Percentiles rank a stretch among this genome's conserved stretches.
These are phyloP conservation scores for Sarcophaga variegata DNA, from an alignment of 2,888 invertebrate genomes.

Conservation along the genomic window DNA sequence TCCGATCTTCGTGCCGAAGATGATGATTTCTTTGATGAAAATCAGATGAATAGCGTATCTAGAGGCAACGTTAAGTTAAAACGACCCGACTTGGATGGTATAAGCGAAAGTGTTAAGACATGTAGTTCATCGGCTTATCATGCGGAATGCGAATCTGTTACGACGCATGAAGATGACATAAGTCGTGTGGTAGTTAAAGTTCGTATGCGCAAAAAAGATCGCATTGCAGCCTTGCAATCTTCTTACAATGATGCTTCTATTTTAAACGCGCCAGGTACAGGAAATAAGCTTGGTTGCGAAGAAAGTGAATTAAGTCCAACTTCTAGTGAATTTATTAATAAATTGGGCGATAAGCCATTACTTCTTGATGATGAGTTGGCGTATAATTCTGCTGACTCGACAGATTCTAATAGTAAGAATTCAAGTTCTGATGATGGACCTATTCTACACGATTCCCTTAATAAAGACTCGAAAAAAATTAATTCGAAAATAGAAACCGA, in stretches of 20 bases:
- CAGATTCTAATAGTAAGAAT: slow-evolving; percentile 64
- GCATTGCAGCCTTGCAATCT: slow-evolving; percentile 73
- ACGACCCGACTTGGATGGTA: slow-evolving; percentile 83
- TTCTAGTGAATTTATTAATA: slow-evolving; percentile 86
- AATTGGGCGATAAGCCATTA: slow-evolving; percentile 89
- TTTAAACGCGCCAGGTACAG: slow-evolving; percentile 45
- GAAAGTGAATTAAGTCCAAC: slow-evolving; percentile 83
- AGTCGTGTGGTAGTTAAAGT: slow-evolving; percentile 83
- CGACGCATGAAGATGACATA: slow-evolving; percentile 85
- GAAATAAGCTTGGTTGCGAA: slow-evolving; percentile 73
- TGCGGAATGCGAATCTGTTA: slow-evolving; percentile 88
- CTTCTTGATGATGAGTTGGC: slow-evolving; percentile 90
- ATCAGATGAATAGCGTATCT: slow-evolving; percentile 75
- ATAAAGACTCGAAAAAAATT: slow-evolving; percentile 70
- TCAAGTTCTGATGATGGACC: slow-evolving; percentile 64
- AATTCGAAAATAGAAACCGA: slow-evolving; percentile 72
- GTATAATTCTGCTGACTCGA: slow-evolving; percentile 83
- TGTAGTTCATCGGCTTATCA: slow-evolving; percentile 88
- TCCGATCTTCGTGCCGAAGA: slow-evolving; percentile 86
- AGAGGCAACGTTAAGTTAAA: slow-evolving; percentile 74
- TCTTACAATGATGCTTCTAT: slow-evolving; percentile 52
- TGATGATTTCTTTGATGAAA: slow-evolving; percentile 82
- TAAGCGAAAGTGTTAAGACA: slow-evolving; percentile 86
- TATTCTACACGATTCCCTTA: slow-evolving; percentile 67
- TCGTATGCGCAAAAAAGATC: slow-evolving; percentile 82